These are phyloP conservation scores for Smithornis capensis DNA, from an alignment of 2,113 vertebrate species.

Conservation along the genomic window DNA sequence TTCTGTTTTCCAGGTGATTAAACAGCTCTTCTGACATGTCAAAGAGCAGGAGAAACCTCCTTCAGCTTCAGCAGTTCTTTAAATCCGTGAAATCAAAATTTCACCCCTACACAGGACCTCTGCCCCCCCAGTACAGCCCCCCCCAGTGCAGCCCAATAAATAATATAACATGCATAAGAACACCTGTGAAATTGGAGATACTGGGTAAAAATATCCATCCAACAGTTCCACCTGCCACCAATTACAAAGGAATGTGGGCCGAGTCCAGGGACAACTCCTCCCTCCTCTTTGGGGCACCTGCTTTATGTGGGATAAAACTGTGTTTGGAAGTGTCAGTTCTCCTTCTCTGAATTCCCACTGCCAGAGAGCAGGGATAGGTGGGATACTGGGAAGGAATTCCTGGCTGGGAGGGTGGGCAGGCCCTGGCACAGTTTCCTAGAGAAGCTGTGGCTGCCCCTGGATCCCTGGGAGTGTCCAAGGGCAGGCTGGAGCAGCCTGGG, in stretches of 20 bases:
- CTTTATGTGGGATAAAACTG: rapidly evolving
- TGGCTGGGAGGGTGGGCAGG: not conserved
- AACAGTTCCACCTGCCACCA: not conserved
- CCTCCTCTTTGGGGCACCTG: too few relatives aligned
- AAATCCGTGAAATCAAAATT: not conserved
- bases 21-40: not conserved
- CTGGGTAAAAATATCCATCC: not conserved
- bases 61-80: not conserved
- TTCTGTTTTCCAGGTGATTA: not conserved
- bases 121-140: not conserved
- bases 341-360: rapidly evolving
- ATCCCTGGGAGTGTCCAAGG: not conserved
- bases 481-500: not conserved
- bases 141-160: rapidly evolving
- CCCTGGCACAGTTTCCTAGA: not conserved
- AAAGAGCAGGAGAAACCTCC: not conserved
- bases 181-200: not conserved
- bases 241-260: rapidly evolving
- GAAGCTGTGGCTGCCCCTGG: not conserved
- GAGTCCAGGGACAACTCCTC: too few relatives aligned
- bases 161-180: rapidly evolving
- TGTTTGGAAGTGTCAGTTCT: not conserved
- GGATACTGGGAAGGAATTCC: not conserved
- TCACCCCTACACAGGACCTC: rapidly evolving
- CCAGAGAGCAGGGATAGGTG: rapidly evolving